Conservation (phyloP, 2,113 vertebrate species). For the Mirounga angustirostris region DNA sequence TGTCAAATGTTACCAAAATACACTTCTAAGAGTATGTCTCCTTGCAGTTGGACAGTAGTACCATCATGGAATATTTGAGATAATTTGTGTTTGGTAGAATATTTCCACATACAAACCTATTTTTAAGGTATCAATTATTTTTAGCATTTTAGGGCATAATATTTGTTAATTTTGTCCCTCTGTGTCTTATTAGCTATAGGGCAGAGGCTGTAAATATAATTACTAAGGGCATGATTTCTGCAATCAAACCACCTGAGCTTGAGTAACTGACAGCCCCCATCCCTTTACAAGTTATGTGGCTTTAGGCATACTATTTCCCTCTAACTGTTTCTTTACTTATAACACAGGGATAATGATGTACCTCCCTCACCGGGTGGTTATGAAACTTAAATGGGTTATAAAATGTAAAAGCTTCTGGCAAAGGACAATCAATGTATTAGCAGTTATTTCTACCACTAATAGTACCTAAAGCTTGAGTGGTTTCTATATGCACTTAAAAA, state of each 20-base stretch:
- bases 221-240: background rate
- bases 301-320: background rate
- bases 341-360: background rate
- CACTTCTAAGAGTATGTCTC: background rate
- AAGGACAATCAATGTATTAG: background rate
- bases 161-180: background rate
- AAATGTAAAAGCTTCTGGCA: conserved; percentile 9
- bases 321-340: conserved; percentile 10
- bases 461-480: background rate
- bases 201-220: background rate
- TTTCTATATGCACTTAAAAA: background rate
- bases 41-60: background rate
- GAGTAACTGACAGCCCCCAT: background rate
- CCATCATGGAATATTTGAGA: background rate
- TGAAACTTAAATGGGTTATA: conserved; percentile 3
- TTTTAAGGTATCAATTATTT: background rate
- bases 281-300: background rate
- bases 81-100: background rate
- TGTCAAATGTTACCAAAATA: background rate
- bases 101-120: background rate
- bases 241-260: conserved; percentile 6
- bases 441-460: background rate
- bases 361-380: background rate
- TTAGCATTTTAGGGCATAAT: background rate
- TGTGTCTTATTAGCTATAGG: background rate